These are phyloP conservation scores for Xyrichtys novacula DNA, from an alignment of 2,797 vertebrate genomes.

Conservation along the genomic window DNA sequence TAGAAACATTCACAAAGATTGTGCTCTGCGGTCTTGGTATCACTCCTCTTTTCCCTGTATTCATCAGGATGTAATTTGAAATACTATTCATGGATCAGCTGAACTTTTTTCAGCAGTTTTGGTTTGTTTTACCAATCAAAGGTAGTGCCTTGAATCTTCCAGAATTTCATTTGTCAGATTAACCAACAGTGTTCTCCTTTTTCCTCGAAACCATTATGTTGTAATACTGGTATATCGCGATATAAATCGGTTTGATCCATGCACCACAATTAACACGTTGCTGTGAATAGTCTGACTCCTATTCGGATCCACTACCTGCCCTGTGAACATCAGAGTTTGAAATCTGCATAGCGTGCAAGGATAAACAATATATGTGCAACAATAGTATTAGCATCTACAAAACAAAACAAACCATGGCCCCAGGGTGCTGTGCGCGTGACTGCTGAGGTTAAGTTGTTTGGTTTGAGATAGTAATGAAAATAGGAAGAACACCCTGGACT, in stretches of 20 bases:
- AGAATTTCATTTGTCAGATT: not conserved
- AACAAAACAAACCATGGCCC: not conserved
- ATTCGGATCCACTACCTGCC: too few relatives aligned
- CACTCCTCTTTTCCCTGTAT: too few relatives aligned
- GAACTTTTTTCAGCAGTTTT: not conserved
- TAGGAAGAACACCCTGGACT: constrained; percentile 42
- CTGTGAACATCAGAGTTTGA: too few relatives aligned
- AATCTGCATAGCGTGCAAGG: not conserved
- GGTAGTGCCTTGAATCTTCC: not conserved
- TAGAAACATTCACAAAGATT: too few relatives aligned
- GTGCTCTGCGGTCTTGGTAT: too few relatives aligned
- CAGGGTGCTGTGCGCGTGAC: not conserved
- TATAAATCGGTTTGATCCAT: not conserved
- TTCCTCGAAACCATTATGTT: not conserved
- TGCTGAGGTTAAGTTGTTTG: constrained; percentile 23
- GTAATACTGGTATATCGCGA: not conserved
- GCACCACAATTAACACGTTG: too few relatives aligned
- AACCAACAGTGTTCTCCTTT: not conserved
- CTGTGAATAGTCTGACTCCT: too few relatives aligned
- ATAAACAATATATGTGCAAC: too few relatives aligned
- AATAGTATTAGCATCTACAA: not conserved
- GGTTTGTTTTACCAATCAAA: too few relatives aligned
- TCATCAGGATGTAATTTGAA: too few relatives aligned
- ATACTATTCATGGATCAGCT: not conserved
- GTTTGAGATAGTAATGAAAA: constrained; percentile 36